Evolutionary conservation across 2,113 vertebrate species (phyloP).

Genomic region (Sapajus apella): DNA sequence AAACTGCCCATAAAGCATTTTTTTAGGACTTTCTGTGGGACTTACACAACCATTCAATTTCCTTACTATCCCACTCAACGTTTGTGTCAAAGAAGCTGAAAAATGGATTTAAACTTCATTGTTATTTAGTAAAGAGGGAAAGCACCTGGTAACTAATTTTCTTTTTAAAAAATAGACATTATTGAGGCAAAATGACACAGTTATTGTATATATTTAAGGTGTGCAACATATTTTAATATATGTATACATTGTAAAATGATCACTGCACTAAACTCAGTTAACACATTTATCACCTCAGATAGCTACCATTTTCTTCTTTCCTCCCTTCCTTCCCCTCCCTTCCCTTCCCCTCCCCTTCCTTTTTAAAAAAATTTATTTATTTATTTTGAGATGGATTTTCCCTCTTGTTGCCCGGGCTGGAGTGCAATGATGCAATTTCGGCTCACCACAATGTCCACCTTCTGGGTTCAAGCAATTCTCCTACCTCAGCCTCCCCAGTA

Average conservation of each 20-base stretch:
- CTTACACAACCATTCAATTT: neutral
- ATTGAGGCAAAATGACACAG: neutral
- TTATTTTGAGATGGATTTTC: too few relatives aligned
- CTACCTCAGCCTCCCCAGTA: too few relatives aligned
- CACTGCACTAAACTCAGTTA: neutral
- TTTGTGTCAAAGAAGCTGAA: constrained; percentile 15
- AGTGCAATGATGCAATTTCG: too few relatives aligned
- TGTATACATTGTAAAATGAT: neutral
- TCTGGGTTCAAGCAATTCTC: too few relatives aligned
- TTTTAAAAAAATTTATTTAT: too few relatives aligned
- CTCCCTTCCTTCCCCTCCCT: neutral
- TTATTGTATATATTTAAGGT: neutral
- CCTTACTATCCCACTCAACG: neutral
- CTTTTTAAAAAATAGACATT: neutral
- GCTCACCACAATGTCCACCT: too few relatives aligned
- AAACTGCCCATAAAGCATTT: neutral
- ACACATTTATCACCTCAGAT: neutral
- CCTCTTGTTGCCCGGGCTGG: too few relatives aligned
- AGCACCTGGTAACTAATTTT: neutral
- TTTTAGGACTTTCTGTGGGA: constrained; percentile 1
- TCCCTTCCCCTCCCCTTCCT: too few relatives aligned
- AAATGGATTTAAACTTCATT: constrained; percentile 33
- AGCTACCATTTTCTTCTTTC: neutral
- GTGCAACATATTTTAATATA: neutral
- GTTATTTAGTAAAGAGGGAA: neutral